A percentile compares a stretch with the other conserved stretches of the same genome.
Conservation (phyloP, 2,888 invertebrate species). For the Drosophila helvetica region DNA sequence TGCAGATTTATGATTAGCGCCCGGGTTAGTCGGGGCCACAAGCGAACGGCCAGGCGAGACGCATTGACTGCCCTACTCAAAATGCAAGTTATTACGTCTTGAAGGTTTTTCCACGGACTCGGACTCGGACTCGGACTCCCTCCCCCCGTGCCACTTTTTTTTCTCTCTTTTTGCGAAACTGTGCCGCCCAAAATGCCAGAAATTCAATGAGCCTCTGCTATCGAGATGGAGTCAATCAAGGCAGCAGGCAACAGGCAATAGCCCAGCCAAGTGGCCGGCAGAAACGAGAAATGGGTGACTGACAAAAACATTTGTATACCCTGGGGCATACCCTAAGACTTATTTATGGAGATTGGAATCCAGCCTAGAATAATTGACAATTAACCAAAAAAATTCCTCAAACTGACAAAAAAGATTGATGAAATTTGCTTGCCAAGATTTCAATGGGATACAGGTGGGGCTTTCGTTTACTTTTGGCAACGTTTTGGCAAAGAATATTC, state of each 20-base stretch:
- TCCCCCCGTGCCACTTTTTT: constrained; percentile 2
- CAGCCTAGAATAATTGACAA: constrained; percentile 26
- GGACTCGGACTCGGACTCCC: constrained; percentile 34
- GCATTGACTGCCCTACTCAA: constrained; percentile 74
- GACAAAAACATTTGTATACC: constrained; percentile 18
- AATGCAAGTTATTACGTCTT: constrained; percentile 76
- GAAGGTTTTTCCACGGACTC: constrained; percentile 75
- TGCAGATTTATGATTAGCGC: constrained; percentile 76
- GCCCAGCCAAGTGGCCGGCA: constrained; percentile 17
- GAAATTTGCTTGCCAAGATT: constrained; percentile 11
- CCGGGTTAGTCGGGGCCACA: constrained; percentile 43
- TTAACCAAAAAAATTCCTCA: constrained; percentile 12
- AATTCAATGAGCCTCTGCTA: constrained; percentile 70
- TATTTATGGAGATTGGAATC: constrained; percentile 33
- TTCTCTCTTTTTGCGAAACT: constrained; percentile 56
- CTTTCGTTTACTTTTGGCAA: too few species aligned
- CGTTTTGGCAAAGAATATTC: not conserved
- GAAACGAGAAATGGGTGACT: constrained; percentile 15
- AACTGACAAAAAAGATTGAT: constrained; percentile 1
- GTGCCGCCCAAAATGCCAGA: constrained; percentile 75
- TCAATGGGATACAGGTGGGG: constrained; percentile 7
- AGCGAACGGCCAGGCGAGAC: constrained; percentile 31
- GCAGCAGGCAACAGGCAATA: constrained; percentile 22
- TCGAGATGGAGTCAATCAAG: constrained; percentile 59
- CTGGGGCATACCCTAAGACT: constrained; percentile 33